Evolutionary conservation across 2,888 invertebrate genomes (phyloP), one percentile per base, ranked within the genome.

Genomic region (Serripes groenlandicus): DNA sequence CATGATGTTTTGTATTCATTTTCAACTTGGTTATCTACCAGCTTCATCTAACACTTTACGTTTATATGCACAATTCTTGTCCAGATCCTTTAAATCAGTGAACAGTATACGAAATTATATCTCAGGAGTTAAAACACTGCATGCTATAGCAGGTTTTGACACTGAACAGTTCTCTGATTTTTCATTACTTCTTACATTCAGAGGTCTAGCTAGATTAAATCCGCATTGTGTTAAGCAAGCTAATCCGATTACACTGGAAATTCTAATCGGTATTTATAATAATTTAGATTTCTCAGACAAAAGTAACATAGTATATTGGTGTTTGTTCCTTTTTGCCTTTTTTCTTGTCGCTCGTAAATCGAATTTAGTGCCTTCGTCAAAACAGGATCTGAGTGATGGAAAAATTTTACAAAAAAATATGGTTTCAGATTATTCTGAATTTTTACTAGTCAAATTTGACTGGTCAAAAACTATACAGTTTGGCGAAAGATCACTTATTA

Each of bases 61-160:
- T 23, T 56, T 72, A 28, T 78, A 72, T 56, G 66, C 54, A 5
- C 72, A 73, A 28, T 78, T 78, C 73, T 32, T 78, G 21, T 49
- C 74, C 30, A 66, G 78, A 49, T 42, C 68, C 23, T 78, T 78
- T 56, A 68, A 49, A 37, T 58, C 66, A n/a, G 42, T 73, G 28
- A 60, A 77, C 21, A 62, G 62, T 64, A 60, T 77, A 9, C 62
- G 28, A 32, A 76, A 76, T 76, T 76, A 76, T 71, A 32, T 64
- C 3, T 18, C 35, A 64, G 71, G 71, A 18, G 64, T 77, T 23
- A 77, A 77, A 52, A 70, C 54, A 3, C 15, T 71, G 28, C 71
- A 77, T 52, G 11, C 30, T 35, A 23, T 62, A 9, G n/a, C 70
- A 35, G 71, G 64, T 15, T 52, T 34, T 18, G 52, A 60, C 1